Percentiles rank a stretch among this genome's conserved stretches.
Evolutionary conservation across 2,888 invertebrate genomes (phyloP).

Genomic region (Epinotia nisella): DNA sequence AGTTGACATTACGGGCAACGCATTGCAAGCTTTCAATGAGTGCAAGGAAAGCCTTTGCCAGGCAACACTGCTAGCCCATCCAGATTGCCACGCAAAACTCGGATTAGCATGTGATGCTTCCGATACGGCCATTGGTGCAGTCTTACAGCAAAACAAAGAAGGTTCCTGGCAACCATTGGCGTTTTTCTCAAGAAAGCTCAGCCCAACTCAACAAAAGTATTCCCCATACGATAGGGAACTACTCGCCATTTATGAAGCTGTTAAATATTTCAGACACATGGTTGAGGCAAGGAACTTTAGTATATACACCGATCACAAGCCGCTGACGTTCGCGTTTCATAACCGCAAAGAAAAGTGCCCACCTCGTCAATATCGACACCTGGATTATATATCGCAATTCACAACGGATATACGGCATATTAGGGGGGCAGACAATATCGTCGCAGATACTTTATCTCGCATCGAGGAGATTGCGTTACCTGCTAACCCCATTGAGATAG

Average conservation of each 20-base stretch:
- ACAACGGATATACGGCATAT: slow-evolving; percentile 40
- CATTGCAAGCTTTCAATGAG: slow-evolving; percentile 41
- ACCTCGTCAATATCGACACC: slow-evolving; percentile 43
- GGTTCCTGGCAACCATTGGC: slow-evolving; percentile 57
- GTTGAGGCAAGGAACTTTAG: slow-evolving; percentile 59
- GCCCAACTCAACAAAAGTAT: slow-evolving; percentile 56
- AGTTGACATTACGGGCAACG: slow-evolving; percentile 44
- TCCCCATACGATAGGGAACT: slow-evolving; percentile 64
- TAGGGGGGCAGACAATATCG: slow-evolving; percentile 37
- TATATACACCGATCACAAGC: slow-evolving; percentile 47
- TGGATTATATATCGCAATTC: slow-evolving; percentile 48
- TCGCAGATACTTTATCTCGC: slow-evolving; percentile 51
- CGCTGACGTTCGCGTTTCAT: slow-evolving; percentile 55
- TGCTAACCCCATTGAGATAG: slow-evolving; percentile 18
- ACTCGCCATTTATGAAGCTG: slow-evolving; percentile 58
- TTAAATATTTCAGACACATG: slow-evolving; percentile 59
- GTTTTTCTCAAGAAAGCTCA: slow-evolving; percentile 61
- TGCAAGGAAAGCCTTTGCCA: slow-evolving; percentile 49
- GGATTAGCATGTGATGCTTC: slow-evolving; percentile 59
- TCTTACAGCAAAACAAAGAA: slow-evolving; percentile 55
- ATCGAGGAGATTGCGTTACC: slow-evolving; percentile 46
- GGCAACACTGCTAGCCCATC: slow-evolving; percentile 52
- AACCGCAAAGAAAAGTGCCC: slow-evolving; percentile 46
- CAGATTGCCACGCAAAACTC: slow-evolving; percentile 49
- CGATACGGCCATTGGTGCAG: slow-evolving; percentile 58